These are phyloP conservation scores for Sipha flava DNA, from an alignment of 1,140 invertebrate species.

Conservation along the genomic window DNA sequence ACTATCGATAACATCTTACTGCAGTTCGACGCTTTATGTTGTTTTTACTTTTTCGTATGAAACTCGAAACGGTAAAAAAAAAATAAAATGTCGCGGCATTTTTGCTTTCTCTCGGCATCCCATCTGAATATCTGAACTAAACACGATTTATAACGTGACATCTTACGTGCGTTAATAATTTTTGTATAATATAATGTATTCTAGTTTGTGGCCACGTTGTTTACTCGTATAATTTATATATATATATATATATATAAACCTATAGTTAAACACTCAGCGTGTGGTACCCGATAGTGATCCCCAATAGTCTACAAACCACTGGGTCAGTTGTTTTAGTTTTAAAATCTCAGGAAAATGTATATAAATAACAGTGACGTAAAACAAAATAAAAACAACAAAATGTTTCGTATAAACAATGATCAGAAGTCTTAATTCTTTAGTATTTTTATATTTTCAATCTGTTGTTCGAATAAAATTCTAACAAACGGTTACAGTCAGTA, in stretches of 20 bases:
- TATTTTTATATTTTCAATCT: background rate
- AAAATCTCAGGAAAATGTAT: background rate
- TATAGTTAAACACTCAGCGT: conserved; percentile 9
- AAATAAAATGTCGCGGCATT: background rate
- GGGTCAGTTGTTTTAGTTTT: background rate
- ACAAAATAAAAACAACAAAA: background rate
- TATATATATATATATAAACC: background rate
- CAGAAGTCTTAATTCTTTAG: background rate
- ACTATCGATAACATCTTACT: background rate
- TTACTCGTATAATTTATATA: background rate
- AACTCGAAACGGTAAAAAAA: background rate
- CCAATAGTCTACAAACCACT: conserved; percentile 3
- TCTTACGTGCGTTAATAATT: background rate
- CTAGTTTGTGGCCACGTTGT: background rate
- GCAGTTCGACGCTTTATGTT: background rate
- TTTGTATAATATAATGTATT: conserved; percentile 6
- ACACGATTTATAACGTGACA: background rate
- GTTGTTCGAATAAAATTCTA: too few species aligned
- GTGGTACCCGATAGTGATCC: conserved; percentile 2
- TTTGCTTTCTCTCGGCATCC: conserved; percentile 1
- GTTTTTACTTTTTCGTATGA: background rate
- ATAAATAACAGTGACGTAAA: background rate
- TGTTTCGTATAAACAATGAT: background rate
- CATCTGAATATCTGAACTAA: background rate
- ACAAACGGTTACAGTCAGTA: background rate